Evolutionary conservation across 1,140 invertebrate genomes (phyloP), one percentile per base, ranked within the genome.

Genomic region (Polypedilum vanderplanki): DNA sequence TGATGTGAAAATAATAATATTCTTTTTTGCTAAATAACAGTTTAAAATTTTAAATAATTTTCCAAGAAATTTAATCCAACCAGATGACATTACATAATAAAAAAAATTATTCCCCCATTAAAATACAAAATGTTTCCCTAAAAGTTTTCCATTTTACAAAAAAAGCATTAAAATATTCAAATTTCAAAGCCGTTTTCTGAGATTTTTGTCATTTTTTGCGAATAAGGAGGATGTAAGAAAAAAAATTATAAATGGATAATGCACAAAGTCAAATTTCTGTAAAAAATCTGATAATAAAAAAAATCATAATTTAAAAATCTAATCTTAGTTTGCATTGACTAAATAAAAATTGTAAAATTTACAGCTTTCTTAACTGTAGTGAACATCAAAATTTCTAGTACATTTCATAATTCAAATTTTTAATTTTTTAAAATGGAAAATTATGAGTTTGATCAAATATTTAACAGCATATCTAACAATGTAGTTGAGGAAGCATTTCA

Each of bases 161-260:
- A 33, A 33, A 33, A 33, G n/a, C 46, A 12, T 57, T 57, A 57
- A 57, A 57, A n/a, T n/a, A 57, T 33, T 33, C 24, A 15, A 57
- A 4, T 15, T 57, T 57, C 46, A 57, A 57, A 57, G 12, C 46
- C 46, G 46, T n/a, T 57, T 57, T 57, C 46, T 57, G 46, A 57
- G 46, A 57, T 57, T 57, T 57, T 57, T 57, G 46, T 57, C 46
- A 57, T 57, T 57, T 57, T 57, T 57, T 57, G n/a, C 46, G 46
- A 57, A 15, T 57, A 15, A 57, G 12, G 46, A 57, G 12, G 46
- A 57, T 57, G 24, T 57, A 57, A 57, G 46, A 57, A 46, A 46
- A 46, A 46, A 46, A 57, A 57, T n/a, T n/a, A n/a, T 57, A n/a
- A 57, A 57, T 57, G 46, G 46, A 57, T 57, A 57, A 57, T n/a